Conservation (phyloP, 2,888 invertebrate species). For the Danaus chrysippus region DNA sequence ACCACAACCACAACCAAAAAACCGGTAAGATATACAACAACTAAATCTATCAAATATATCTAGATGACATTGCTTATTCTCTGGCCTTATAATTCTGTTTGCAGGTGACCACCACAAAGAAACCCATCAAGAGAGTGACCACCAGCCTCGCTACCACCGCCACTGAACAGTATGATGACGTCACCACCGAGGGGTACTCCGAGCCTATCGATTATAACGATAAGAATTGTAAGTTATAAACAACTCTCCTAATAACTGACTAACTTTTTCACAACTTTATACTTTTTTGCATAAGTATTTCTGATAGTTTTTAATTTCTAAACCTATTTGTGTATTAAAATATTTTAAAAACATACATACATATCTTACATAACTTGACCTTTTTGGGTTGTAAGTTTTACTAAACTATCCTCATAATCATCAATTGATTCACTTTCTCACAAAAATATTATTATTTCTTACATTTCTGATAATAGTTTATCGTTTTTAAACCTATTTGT, state of each 20-base stretch:
- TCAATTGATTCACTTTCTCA: too few relatives aligned
- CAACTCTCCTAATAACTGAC: not conserved
- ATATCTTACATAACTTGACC: too few relatives aligned
- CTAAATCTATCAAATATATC: conserved; percentile 6
- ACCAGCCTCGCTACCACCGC: conserved; percentile 54
- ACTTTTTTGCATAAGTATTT: too few relatives aligned
- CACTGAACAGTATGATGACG: conserved; percentile 55
- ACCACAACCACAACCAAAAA: conserved; percentile 57
- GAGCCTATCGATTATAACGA: conserved; percentile 62
- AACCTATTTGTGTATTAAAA: too few relatives aligned
- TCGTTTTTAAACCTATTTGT: too few relatives aligned
- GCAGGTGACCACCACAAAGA: conserved; percentile 66
- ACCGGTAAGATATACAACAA: conserved; percentile 46
- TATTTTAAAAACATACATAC: too few relatives aligned
- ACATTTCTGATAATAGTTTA: too few relatives aligned
- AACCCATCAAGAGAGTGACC: conserved; percentile 57
- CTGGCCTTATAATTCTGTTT: conserved; percentile 45
- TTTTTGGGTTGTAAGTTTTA: too few relatives aligned
- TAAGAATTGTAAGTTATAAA: conserved; percentile 56
- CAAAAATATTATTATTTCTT: too few relatives aligned
- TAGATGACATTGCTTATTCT: conserved; percentile 30
- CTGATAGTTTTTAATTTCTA: too few relatives aligned
- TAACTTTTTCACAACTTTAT: not conserved
- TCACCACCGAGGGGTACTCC: conserved; percentile 62
- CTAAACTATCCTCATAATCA: too few relatives aligned